Conservation (phyloP, 2,797 vertebrate genomes). For the Cephalopachus bancanus region DNA sequence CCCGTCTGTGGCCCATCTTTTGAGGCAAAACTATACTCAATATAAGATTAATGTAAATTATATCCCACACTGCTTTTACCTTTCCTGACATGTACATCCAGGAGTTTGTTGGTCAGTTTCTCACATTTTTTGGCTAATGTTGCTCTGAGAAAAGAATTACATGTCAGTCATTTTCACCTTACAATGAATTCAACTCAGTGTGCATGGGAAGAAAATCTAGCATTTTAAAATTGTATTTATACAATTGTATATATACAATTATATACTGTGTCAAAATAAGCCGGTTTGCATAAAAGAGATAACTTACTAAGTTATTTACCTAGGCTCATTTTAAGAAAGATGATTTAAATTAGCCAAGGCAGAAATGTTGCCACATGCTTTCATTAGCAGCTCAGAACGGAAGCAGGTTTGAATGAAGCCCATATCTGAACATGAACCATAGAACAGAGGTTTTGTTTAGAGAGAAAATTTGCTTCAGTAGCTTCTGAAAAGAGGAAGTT, state of each 20-base stretch:
- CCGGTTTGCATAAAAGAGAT: constrained; percentile 12
- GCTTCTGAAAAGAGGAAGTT: background rate
- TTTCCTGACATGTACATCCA: background rate
- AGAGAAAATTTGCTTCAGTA: constrained; percentile 6
- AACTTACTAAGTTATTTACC: constrained; percentile 35
- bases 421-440: background rate
- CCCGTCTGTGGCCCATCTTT: background rate
- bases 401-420: background rate
- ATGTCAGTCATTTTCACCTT: background rate
- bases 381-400: constrained; percentile 32
- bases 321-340: constrained; percentile 8
- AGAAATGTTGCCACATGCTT: background rate
- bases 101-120: background rate
- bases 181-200: constrained; percentile 1
- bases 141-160: background rate
- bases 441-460: constrained; percentile 8
- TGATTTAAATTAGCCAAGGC: background rate
- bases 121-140: background rate
- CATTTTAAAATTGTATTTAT: constrained; percentile 22
- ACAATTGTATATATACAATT: background rate
- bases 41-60: background rate
- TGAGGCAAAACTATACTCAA: constrained; percentile 35
- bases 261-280: constrained; percentile 26
- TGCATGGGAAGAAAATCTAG: constrained; percentile 13
- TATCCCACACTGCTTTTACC: background rate